phyloP scores from a whole-genome alignment of 2,113 vertebrate species.

The Drymodes brunneopygia region DNA sequence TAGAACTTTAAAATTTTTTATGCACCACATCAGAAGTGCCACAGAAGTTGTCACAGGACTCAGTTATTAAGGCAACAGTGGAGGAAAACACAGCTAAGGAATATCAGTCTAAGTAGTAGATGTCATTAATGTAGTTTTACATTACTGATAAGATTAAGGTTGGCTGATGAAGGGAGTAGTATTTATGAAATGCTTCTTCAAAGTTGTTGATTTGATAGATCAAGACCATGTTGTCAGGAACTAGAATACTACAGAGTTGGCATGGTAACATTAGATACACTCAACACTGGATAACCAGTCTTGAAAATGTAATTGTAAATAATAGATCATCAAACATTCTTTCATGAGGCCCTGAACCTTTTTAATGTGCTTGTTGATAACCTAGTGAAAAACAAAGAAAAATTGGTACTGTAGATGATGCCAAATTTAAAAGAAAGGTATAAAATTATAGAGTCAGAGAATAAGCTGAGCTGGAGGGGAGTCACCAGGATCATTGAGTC shows the following conservation, averaged over 20 bases:
- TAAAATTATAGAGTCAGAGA: neutral
- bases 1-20: neutral
- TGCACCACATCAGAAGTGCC: neutral
- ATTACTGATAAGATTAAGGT: neutral
- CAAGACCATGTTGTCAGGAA: neutral
- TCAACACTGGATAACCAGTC: neutral
- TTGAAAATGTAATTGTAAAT: neutral
- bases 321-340: neutral
- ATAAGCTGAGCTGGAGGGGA: neutral
- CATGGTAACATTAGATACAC: neutral
- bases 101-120: neutral
- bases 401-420: too few relatives aligned
- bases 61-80: neutral
- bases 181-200: neutral
- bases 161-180: neutral
- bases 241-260: neutral
- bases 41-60: neutral
- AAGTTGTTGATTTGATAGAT: neutral
- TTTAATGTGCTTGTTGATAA: neutral
- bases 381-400: neutral
- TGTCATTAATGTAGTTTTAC: neutral
- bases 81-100: neutral
- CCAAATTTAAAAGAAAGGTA: neutral
- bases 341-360: neutral
- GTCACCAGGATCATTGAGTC: neutral